These are phyloP conservation scores for Drosophila bocki DNA, from an alignment of 1,140 invertebrate genomes.

Conservation along the genomic window DNA sequence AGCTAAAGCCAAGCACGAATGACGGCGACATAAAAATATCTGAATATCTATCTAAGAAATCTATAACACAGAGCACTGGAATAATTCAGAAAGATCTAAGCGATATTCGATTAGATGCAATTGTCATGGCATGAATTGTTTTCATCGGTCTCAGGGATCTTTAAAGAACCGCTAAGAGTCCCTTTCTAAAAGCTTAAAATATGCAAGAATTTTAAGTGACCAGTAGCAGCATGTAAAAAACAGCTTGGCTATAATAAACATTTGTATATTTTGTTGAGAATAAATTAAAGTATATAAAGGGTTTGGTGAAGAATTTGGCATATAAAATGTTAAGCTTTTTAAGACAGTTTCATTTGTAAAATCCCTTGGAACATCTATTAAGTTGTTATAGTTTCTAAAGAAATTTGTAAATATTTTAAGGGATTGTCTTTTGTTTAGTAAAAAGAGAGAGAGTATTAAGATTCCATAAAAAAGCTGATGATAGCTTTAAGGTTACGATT, in stretches of 20 bases:
- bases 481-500: background rate
- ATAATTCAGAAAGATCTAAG: slow-evolving; percentile 8
- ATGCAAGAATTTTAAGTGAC: slow-evolving; percentile 11
- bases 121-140: slow-evolving; percentile 9
- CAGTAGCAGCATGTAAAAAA: background rate
- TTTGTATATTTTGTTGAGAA: background rate
- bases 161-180: slow-evolving; percentile 6
- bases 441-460: background rate
- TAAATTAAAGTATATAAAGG: background rate
- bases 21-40: slow-evolving; percentile 37
- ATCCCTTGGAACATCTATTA: background rate
- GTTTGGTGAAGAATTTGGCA: background rate
- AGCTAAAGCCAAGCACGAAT: slow-evolving; percentile 27
- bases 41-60: slow-evolving; percentile 23
- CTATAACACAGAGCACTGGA: slow-evolving; percentile 18
- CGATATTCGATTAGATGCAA: slow-evolving; percentile 22
- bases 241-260: background rate
- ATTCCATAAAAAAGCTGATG: background rate
- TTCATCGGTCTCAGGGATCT: background rate
- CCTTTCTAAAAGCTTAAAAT: slow-evolving; percentile 39
- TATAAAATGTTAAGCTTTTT: background rate
- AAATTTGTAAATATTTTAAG: background rate
- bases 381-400: background rate
- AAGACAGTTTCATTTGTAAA: background rate
- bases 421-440: background rate